Evolutionary conservation across 1,140 invertebrate species (phyloP), one percentile per base, ranked within the genome.

Genomic region (Heliothis virescens): DNA sequence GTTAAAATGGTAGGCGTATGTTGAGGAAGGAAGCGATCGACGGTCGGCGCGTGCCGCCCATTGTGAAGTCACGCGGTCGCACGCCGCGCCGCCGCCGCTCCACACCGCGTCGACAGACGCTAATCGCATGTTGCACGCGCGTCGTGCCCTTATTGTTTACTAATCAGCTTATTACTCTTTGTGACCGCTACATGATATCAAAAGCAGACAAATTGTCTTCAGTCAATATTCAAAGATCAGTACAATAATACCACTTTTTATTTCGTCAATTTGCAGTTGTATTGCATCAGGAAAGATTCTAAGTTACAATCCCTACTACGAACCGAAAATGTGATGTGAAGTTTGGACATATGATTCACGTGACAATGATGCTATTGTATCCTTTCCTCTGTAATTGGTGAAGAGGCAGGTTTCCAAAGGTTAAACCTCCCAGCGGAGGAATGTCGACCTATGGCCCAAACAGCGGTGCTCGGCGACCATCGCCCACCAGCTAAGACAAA

Each of bases 1-100:
- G 73, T 91, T 87, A 88, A 88, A 90, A 82, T 86, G 53, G 85
- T 86, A 85, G 87, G 85, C 86, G 83, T 85, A 73, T 81, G 72
- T 18, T 50, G 79, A 86, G 86, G 87, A 89, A 88, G 89, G 86
- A 89, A 88, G 82, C 85, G 81, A 81, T 85, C 78, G 63, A 26
- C 59, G 59, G 52, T 15, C 55, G 83, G 18, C 84, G 81, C 86
- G 83, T 83, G 83, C 53, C 83, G 79, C 29, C 16, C 18, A 69
- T 78, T 78, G 75, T 78, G n/a, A 29, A 26, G 34, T 21, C 4
- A 59, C 47, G 52, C 74, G 80, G 84, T 81, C 63, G 12, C 60
- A 71, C 52, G 50, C 34, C 55, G 62, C 71, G 34, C 75, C 53
- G 18, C 34, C 52, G 50, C 34, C 55, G 62, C 71, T 34, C 75